Base-by-base conservation (phyloP, 2,888 invertebrate genomes). In the Andrena camellia region DNA sequence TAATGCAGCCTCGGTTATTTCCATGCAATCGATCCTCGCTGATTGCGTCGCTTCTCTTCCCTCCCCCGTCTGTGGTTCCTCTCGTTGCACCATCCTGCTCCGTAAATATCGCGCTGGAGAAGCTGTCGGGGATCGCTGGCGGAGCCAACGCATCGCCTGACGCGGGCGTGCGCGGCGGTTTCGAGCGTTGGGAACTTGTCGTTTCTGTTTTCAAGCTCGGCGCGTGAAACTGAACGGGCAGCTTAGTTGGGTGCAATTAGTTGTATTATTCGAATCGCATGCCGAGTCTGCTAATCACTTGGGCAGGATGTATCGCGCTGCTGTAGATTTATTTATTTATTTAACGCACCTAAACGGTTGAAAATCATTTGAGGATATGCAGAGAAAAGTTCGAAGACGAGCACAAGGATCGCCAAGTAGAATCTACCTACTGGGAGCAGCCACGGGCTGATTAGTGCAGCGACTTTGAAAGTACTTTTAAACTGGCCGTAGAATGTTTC, bases 1-100 rank as follows among this genome's bases (percentile, higher is more conserved):
- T 90, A 90, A 91, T 88, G 86, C 87, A 83, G 83, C 85, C 82
- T 73, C 76, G 78, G 81, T 84, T 84, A 79, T 86, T 86, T 86
- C 86, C 83, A 80, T 70, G 78, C 81, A 62, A 77, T 86, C 86
- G 84, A 84, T 81, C 86, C 81, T 78, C 78, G 64, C 52, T 74
- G 84, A 79, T 86, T 71, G 81, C 81, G 75, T 77, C 78, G 74
- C 59, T 59, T 54, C 33, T 52, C 69, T 50, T 13, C n/a, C 13
- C 29, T 42, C 33, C 54, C 42, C 17, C 64, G n/a, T 17, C 42
- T 42, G 42, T 4, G 42, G 26, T 23, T 13, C 20, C 20, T 59
- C 66, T 50, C 50, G 42, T 57, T 48, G 23, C 57, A 17, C 31
- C 35, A 64, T 23, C 31, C n/a, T 6, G 54, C 52, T 64, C 26